A percentile compares a stretch with the other conserved stretches of the same genome.
These are phyloP conservation scores for Drosophila pandora DNA, from an alignment of 1,140 invertebrate species.

Conservation along the genomic window DNA sequence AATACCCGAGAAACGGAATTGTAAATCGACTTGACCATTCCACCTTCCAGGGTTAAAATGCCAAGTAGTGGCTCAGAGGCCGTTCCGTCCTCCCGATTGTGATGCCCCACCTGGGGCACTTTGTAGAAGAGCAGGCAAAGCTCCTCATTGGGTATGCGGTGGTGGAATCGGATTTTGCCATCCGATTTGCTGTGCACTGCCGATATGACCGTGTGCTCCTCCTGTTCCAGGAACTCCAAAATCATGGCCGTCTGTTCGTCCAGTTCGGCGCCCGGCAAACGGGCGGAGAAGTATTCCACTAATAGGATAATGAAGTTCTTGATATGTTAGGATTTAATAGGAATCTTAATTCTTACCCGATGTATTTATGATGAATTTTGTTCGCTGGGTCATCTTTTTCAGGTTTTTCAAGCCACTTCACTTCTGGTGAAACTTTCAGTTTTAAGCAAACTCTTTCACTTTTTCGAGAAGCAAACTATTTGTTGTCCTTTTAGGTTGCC, in stretches of 20 bases:
- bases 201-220: constrained; percentile 81
- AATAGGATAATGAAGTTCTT: background rate
- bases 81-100: constrained; percentile 1
- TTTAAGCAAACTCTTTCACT: constrained; percentile 63
- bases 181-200: constrained; percentile 78
- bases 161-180: constrained; percentile 82
- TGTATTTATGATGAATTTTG: constrained; percentile 72
- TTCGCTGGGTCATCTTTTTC: constrained; percentile 64
- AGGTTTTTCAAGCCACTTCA: background rate
- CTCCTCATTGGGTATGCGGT: constrained; percentile 82
- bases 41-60: constrained; percentile 83
- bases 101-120: constrained; percentile 75
- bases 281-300: constrained; percentile 79
- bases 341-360: constrained; percentile 43
- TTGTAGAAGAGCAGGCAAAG: constrained; percentile 83
- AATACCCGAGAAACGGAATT: constrained; percentile 83
- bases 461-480: constrained; percentile 48
- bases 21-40: constrained; percentile 84
- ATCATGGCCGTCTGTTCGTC: constrained; percentile 77
- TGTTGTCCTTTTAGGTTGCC: constrained; percentile 65
- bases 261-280: constrained; percentile 61
- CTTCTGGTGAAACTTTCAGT: constrained; percentile 41
- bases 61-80: constrained; percentile 67
- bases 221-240: constrained; percentile 82
- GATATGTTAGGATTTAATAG: background rate